Percentiles rank a stretch among this genome's conserved stretches.
Conservation (phyloP, 2,888 invertebrate species). For the Limnephilus auricula region DNA sequence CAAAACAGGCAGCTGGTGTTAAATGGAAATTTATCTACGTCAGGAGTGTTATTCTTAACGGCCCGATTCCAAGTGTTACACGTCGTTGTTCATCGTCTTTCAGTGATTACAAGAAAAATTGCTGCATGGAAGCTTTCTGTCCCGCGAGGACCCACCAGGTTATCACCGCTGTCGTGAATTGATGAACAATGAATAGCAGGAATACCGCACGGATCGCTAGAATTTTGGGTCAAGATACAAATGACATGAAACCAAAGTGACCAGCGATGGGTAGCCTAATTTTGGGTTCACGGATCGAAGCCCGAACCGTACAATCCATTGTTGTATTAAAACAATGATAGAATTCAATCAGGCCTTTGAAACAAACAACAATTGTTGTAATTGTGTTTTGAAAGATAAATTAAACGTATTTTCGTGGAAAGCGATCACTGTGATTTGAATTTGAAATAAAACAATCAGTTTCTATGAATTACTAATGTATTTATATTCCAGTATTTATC, state of each 20-base stretch:
- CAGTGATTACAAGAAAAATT: background rate
- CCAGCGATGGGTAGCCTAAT: constrained; percentile 47
- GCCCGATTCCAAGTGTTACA: background rate
- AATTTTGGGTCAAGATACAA: constrained; percentile 46
- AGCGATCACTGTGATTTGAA: background rate
- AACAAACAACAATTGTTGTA: background rate
- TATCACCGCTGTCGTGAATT: background rate
- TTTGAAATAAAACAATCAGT: background rate
- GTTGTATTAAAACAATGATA: constrained; percentile 45
- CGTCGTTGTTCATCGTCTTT: too few relatives aligned
- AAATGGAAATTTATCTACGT: too few relatives aligned
- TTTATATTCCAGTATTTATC: background rate
- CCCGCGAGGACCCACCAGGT: background rate
- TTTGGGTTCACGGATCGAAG: constrained; percentile 33
- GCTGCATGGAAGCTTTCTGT: background rate
- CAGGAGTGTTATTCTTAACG: too few relatives aligned
- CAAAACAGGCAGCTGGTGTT: too few relatives aligned
- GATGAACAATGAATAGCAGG: constrained; percentile 29
- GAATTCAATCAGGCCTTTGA: constrained; percentile 39
- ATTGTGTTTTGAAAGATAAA: background rate
- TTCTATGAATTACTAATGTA: background rate
- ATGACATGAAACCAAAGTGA: constrained; percentile 40
- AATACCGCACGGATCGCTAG: constrained; percentile 34
- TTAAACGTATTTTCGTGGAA: background rate
- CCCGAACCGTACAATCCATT: constrained; percentile 33